Base-by-base conservation (phyloP, 2,797 vertebrate genomes). In the Odontamblyopus lacepedii region DNA sequence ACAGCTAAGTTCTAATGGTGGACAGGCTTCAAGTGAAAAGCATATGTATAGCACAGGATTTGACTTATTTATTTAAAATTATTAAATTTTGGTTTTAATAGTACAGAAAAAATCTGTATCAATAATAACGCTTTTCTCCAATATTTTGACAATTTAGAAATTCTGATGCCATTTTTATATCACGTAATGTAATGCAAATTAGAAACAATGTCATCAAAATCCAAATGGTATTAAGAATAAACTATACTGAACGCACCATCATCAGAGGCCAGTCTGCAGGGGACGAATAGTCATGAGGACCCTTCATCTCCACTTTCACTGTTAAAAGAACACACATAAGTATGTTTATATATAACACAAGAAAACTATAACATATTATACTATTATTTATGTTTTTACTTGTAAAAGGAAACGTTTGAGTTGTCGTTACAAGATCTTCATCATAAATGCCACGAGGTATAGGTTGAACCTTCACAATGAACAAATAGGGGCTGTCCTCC, bases 201-300 rank as follows among this genome's bases (percentile, higher is more conserved):
- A 55, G 19, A 55, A 55, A 55, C 8, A 1, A 8, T 23, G 53
- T n/a, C 53, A 55, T n/a, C 19, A 55, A n/a, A 57, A 26, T 3
- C 9, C 55, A 57, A 57, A 26, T 27, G 9, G 2, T 57, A 57
- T 27, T 27, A 0, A 9, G 11, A 57, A 12, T 23, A 26, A 26
- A 57, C 4, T 57, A 13, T n/a, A 23, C 38, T 15, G 13, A 2
- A 63, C 69, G 0, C 41, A 98, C 97, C 92, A 96, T 97, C 97
- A 98, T 98, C 64, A 96, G 90, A 26, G 97, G 97, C 90, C 97
- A 98, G 82, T 98, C 97, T 78, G 96, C 96, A 71, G 97, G 96
- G 0, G 96, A 96, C 27, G 97, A 95, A 81, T 96, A 98, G 65
- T 97, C 96, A 85, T 96, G 96, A 0, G 95, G 95, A 62, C 97